Percentiles rank a stretch among this genome's conserved stretches.
Conservation (phyloP, 2,797 vertebrate genomes). For the Myotis myotis region DNA sequence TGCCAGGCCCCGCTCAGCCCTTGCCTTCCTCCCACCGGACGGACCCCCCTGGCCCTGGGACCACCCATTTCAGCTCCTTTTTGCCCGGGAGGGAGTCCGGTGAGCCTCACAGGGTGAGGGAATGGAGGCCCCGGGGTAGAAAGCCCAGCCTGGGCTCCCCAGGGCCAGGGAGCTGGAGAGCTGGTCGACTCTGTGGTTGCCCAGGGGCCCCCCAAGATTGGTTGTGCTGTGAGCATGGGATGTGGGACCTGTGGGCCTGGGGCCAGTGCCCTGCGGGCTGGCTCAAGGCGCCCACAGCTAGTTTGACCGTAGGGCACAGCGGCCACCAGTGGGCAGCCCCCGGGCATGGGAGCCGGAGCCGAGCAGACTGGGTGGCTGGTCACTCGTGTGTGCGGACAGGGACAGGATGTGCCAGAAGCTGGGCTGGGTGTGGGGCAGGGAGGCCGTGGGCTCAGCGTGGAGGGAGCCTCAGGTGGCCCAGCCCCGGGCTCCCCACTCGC, state of each 20-base stretch:
- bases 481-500: neutral
- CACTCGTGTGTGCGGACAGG: neutral
- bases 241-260: neutral
- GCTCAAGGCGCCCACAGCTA: neutral
- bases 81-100: too few relatives aligned
- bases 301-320: neutral
- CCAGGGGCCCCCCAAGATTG: neutral
- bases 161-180: neutral
- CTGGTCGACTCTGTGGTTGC: too few relatives aligned
- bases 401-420: neutral
- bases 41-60: neutral
- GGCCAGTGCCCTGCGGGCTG: neutral
- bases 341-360: neutral
- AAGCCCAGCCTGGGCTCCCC: neutral
- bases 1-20: neutral
- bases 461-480: neutral
- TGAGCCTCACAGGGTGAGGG: too few relatives aligned
- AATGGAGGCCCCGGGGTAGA: fast-evolving
- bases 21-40: neutral
- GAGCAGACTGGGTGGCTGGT: neutral
- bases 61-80: fast-evolving
- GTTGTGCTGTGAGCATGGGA: neutral
- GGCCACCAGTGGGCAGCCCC: neutral
- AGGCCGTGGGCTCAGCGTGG: neutral
- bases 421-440: neutral